A percentile compares a stretch with the other conserved stretches of the same genome.
Evolutionary conservation across 2,797 vertebrate genomes (phyloP).

Genomic region (Luscinia luscinia): DNA sequence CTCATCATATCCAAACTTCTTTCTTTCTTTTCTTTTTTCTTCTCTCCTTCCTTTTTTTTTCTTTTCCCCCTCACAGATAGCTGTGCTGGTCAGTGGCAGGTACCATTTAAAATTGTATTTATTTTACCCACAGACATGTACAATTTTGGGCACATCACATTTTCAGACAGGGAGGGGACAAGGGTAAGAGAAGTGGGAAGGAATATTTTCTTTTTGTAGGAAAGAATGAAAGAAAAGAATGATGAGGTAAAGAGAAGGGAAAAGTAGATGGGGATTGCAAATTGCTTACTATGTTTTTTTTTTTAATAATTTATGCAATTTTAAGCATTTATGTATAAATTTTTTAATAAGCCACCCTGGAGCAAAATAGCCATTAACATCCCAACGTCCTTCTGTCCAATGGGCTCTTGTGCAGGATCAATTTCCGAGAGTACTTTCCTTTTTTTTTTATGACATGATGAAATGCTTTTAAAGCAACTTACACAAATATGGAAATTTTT

Average conservation of each 20-base stretch:
- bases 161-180: slow-evolving; percentile 25
- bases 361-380: slow-evolving; percentile 99
- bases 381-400: slow-evolving; percentile 98
- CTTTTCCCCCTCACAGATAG: slow-evolving; percentile 36
- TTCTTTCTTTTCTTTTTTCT: slow-evolving; percentile 80
- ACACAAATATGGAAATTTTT: slow-evolving; percentile 97
- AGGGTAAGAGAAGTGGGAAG: background rate
- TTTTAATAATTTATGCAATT: slow-evolving; percentile 99
- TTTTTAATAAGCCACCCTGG: slow-evolving; percentile 99
- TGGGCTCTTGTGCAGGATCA: slow-evolving; percentile 98
- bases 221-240: slow-evolving; percentile 33
- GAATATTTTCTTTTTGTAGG: background rate
- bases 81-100: background rate
- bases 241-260: slow-evolving; percentile 29
- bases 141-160: background rate
- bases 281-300: slow-evolving; percentile 96
- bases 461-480: slow-evolving; percentile 99
- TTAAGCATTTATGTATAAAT: slow-evolving; percentile 99
- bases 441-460: slow-evolving; percentile 99
- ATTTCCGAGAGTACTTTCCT: slow-evolving; percentile 88
- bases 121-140: background rate
- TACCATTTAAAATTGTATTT: background rate
- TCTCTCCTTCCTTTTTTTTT: background rate
- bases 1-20: slow-evolving; percentile 79
- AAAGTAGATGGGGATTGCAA: slow-evolving; percentile 77